Conservation (phyloP, 1,140 invertebrate genomes). For the Rhynchophorus ferrugineus region DNA sequence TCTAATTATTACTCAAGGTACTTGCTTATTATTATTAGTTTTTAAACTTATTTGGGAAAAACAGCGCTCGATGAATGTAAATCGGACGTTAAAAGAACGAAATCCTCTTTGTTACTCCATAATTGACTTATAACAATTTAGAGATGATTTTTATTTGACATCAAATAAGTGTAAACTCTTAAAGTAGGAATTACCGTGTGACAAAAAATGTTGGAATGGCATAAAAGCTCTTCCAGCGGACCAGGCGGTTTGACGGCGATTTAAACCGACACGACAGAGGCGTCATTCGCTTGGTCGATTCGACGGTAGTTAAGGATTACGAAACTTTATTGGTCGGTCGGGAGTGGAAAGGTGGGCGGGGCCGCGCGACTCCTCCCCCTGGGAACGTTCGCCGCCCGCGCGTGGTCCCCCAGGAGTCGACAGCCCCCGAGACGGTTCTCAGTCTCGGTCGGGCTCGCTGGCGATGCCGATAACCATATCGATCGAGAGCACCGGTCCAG, state of each 20-base stretch:
- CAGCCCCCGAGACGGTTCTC: background rate
- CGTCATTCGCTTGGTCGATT: constrained; percentile 15
- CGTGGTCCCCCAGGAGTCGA: background rate
- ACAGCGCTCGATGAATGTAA: too few species aligned
- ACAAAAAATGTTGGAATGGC: constrained; percentile 35
- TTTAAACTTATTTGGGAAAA: too few species aligned
- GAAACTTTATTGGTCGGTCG: constrained; percentile 28
- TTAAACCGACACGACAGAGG: background rate
- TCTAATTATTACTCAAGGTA: too few species aligned
- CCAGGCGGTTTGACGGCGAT: constrained; percentile 10
- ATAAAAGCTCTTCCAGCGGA: constrained; percentile 25
- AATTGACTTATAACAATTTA: constrained; percentile 40
- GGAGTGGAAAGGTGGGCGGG: constrained; percentile 19
- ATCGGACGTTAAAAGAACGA: too few species aligned
- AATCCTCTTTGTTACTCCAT: constrained; percentile 22
- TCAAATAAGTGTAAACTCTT: constrained; percentile 37
- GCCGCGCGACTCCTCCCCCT: background rate
- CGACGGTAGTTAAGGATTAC: constrained; percentile 23
- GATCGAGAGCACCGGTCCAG: background rate
- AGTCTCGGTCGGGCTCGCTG: background rate
- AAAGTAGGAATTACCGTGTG: constrained; percentile 34
- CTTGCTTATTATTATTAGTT: too few species aligned
- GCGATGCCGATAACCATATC: background rate
- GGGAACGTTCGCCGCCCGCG: constrained; percentile 12
- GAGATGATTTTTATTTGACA: constrained; percentile 33